Evolutionary conservation across 2,888 invertebrate genomes (phyloP), one percentile per base, ranked within the genome.

Genomic region (Drosophila leonis): DNA sequence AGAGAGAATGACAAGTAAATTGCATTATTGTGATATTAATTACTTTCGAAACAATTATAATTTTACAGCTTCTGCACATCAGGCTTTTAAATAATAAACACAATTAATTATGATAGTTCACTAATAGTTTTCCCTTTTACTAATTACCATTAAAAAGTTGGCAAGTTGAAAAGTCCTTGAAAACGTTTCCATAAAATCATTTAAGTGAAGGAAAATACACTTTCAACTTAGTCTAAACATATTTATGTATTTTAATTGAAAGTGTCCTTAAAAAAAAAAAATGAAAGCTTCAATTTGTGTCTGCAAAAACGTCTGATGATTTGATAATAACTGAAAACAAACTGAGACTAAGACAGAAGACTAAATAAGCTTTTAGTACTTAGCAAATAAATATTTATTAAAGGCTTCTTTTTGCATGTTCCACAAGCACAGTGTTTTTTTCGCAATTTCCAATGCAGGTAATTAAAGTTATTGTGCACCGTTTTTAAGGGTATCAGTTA

Each of bases 321-420:
- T 41, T 41, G 2, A 41, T 10, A 18, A 10, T 4, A 2, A 7
- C 4, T 46, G 4, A 15, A 8, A 24, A 1, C 15, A 4, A 46
- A n/a, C 9, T 9, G 0, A 5, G 10, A 9, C n/a, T 29, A 0
- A 48, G 24, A 1, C 12, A 8, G 8, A 24, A 8, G 1, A 12
- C 4, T 3, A 7, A 27, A 15, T 27, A 0, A 4, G 7, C 8
- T 27, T 27, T 15, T 24, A 7, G 13, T 24, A 7, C 2, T 41
- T 10, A 42, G 10, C 12, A 13, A 20, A 13, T 42, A 42, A 5
- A 42, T 12, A 39, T 39, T 18, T 20, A 27, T 12, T 20, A 20
- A n/a, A n/a, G n/a, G n/a, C n/a, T n/a, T n/a, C n/a, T n/a, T n/a
- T n/a, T n/a, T n/a, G n/a, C n/a, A n/a, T n/a, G n/a, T n/a, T n/a